Conservation (phyloP, 2,113 vertebrate species). For the Tyrannus savana region DNA sequence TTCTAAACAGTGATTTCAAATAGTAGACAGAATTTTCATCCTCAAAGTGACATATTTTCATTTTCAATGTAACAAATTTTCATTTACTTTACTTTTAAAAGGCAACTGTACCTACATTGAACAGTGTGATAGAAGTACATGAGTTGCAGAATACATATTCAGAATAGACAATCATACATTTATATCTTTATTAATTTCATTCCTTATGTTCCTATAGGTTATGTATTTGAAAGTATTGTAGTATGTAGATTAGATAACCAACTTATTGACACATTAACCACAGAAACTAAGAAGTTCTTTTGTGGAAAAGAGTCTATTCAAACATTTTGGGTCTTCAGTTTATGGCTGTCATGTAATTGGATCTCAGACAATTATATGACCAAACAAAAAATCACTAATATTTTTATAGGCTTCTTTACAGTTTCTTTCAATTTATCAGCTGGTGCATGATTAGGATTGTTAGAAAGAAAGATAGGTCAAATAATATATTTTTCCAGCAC, state of each 20-base stretch:
- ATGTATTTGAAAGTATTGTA: conserved; percentile 5
- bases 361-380: not conserved
- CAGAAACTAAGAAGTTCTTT: not conserved
- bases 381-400: not conserved
- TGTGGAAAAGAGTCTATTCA: not conserved
- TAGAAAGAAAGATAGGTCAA: not conserved
- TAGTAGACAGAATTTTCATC: not conserved
- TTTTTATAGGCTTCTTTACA: not conserved
- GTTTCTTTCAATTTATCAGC: not conserved
- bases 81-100: conserved; percentile 8
- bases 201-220: conserved; percentile 31
- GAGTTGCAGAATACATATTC: conserved; percentile 39
- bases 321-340: not conserved
- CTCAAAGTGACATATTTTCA: not conserved
- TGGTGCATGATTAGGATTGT: not conserved
- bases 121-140: not conserved
- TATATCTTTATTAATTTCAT: conserved; percentile 22
- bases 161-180: conserved; percentile 50
- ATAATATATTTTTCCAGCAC: not conserved
- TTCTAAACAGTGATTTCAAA: not conserved
- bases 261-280: not conserved
- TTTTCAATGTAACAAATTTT: not conserved
- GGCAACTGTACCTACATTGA: conserved; percentile 16
- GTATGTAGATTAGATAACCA: not conserved
- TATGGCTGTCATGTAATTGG: not conserved